phyloP scores from a whole-genome alignment of 2,113 vertebrate species.

The Gracilinanus agilis region DNA sequence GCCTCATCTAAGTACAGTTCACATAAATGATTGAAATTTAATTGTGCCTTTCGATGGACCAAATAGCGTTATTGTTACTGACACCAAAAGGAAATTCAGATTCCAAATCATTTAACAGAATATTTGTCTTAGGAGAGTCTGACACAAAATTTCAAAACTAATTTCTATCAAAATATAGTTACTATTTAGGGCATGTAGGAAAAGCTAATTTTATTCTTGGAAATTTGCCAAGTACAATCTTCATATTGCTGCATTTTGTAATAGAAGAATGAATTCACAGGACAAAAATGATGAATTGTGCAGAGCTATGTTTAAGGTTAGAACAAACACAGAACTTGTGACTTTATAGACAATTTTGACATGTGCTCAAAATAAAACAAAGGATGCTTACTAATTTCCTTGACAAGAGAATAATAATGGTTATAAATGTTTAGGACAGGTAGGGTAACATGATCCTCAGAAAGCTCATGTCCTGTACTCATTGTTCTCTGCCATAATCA shows the following conservation, averaged over 20 bases:
- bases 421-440: constrained; percentile 21
- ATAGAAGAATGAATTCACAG: background rate
- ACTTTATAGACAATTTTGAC: constrained; percentile 16
- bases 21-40: background rate
- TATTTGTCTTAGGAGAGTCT: background rate
- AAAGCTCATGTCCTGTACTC: background rate
- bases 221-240: background rate
- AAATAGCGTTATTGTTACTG: background rate
- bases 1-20: background rate
- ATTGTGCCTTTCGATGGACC: background rate
- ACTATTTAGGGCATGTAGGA: background rate
- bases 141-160: background rate
- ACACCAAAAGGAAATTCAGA: background rate
- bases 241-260: background rate
- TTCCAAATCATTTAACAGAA: constrained; percentile 22
- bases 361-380: constrained; percentile 1
- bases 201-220: background rate
- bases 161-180: constrained; percentile 6
- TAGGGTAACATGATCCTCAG: background rate
- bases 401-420: constrained; percentile 15
- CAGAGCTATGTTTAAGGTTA: background rate
- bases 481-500: background rate
- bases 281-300: background rate
- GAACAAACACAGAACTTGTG: background rate
- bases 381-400: background rate